Evolutionary conservation across 2,797 vertebrate species (phyloP).

Genomic region (Myotis daubentonii): DNA sequence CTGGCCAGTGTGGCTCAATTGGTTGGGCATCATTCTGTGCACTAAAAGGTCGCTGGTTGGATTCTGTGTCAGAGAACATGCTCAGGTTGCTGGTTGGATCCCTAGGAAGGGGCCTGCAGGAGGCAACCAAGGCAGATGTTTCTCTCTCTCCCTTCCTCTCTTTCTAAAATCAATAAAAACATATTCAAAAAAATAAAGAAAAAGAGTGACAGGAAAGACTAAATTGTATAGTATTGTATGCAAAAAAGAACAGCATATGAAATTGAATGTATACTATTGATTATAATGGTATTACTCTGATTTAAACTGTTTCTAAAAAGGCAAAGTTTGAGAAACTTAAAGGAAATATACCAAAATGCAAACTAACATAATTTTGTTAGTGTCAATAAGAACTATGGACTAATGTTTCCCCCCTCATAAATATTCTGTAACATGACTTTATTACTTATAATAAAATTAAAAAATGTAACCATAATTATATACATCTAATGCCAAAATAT

Average conservation of each 20-base stretch:
- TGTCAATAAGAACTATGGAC: not conserved
- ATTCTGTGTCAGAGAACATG: too few relatives aligned
- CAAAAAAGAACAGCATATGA: not conserved
- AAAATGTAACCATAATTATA: not conserved
- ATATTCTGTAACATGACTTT: not conserved
- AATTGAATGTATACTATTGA: not conserved
- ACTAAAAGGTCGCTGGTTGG: too few relatives aligned
- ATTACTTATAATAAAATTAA: not conserved
- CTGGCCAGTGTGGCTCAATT: too few relatives aligned
- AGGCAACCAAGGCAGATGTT: too few relatives aligned
- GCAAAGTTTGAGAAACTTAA: not conserved
- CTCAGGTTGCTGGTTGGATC: too few relatives aligned
- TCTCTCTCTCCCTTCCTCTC: too few relatives aligned
- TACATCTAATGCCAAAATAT: not conserved
- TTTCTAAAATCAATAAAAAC: too few relatives aligned
- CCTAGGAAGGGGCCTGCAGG: too few relatives aligned
- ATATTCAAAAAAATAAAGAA: not conserved
- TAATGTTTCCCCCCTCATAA: not conserved
- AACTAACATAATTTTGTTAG: not conserved
- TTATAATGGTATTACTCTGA: not conserved
- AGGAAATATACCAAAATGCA: not conserved
- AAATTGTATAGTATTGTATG: not conserved
- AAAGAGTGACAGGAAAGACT: not conserved
- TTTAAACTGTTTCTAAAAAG: not conserved
- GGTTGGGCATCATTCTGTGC: too few relatives aligned